A percentile compares a stretch with the other conserved stretches of the same genome.
phyloP scores from a whole-genome alignment of 2,888 invertebrate species.

The Nomada flava region DNA sequence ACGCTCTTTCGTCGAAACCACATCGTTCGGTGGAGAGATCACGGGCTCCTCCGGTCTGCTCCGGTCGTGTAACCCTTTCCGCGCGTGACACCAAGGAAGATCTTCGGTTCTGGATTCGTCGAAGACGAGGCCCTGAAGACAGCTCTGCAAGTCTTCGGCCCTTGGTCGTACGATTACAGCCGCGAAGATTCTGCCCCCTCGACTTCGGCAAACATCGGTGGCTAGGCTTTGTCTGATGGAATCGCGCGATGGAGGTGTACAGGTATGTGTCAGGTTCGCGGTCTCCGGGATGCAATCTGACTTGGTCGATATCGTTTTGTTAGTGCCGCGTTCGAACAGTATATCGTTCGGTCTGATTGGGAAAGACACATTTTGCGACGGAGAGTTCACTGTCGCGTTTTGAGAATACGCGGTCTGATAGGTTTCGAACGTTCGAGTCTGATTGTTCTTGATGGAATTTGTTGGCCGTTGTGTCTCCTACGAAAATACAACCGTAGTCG shows the following conservation, averaged over 20 bases:
- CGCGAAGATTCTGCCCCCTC: neutral
- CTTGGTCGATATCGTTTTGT: conserved; percentile 1
- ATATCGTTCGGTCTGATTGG: neutral
- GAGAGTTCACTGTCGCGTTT: neutral
- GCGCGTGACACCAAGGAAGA: neutral
- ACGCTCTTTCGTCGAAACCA: neutral
- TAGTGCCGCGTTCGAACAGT: neutral
- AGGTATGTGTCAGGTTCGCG: conserved; percentile 32
- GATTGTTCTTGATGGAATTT: neutral
- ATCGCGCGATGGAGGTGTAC: conserved; percentile 46
- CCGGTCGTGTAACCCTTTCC: neutral
- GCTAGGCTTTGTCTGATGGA: conserved; percentile 24
- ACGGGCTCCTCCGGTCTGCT: neutral
- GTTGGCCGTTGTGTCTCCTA: neutral
- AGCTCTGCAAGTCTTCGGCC: neutral
- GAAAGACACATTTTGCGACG: neutral
- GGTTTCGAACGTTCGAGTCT: neutral
- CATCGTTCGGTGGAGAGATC: neutral
- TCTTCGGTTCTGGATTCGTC: neutral
- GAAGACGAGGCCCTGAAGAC: neutral
- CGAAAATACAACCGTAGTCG: neutral
- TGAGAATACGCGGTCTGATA: neutral
- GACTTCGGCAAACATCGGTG: neutral
- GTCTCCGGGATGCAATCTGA: neutral
- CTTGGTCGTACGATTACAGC: neutral